phyloP scores from a whole-genome alignment of 2,888 invertebrate species.

The Tinea trinotella region DNA sequence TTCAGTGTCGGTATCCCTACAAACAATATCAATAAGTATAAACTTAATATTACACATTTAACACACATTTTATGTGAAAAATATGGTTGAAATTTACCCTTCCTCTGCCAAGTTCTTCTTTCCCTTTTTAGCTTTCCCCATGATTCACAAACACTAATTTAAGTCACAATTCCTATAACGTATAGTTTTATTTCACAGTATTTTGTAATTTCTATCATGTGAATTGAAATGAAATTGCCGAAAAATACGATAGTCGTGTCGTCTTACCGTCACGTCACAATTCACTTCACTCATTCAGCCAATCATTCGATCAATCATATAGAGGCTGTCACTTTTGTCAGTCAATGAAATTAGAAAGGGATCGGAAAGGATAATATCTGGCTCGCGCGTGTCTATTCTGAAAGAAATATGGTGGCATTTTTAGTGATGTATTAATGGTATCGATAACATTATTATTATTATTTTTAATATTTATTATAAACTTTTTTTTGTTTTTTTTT shows the following conservation, averaged over 20 bases:
- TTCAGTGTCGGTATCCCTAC: slow-evolving; percentile 76
- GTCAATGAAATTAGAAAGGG: no score
- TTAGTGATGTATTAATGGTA: no score
- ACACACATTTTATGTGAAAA: background rate
- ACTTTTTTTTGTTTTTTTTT: no score
- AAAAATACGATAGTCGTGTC: slow-evolving; percentile 12
- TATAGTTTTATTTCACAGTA: slow-evolving; percentile 47
- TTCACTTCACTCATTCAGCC: background rate
- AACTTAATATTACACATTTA: slow-evolving; percentile 15
- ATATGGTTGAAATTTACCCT: slow-evolving; percentile 59
- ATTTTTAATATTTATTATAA: no score
- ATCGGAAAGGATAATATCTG: no score
- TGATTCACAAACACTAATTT: slow-evolving; percentile 47
- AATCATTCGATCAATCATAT: background rate
- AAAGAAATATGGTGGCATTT: no score
- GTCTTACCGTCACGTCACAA: slow-evolving; percentile 4
- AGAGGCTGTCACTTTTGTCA: background rate
- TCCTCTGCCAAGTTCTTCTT: slow-evolving; percentile 84
- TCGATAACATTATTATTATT: no score
- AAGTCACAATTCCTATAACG: slow-evolving; percentile 57
- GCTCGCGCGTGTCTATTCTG: no score
- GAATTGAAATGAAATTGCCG: slow-evolving; percentile 34
- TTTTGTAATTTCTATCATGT: slow-evolving; percentile 65
- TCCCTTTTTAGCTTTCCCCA: slow-evolving; percentile 88
- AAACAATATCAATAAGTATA: slow-evolving; percentile 30